These are phyloP conservation scores for Amphimedon queenslandica DNA, from an alignment of 37 sponge, comb jelly and placozoan species.

Conservation along the genomic window DNA sequence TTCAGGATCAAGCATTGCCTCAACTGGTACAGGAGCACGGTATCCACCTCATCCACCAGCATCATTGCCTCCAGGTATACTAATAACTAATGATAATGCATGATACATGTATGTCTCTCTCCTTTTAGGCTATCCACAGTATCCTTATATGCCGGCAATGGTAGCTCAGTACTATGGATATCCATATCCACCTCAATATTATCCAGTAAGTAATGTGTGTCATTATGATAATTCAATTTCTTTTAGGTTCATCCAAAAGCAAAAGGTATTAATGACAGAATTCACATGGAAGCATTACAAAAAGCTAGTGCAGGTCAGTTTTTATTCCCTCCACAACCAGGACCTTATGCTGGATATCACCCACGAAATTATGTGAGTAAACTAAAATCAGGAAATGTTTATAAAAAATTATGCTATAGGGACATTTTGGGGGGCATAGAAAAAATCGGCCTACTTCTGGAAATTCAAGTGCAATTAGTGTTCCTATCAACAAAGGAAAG, in stretches of 20 bases:
- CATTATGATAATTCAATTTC: too few relatives aligned
- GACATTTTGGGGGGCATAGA: too few relatives aligned
- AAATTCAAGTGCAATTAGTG: too few relatives aligned
- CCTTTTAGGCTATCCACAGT: conserved; percentile 10
- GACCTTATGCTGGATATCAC: not conserved
- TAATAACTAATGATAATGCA: too few relatives aligned
- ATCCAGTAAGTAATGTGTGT: conserved; percentile 8
- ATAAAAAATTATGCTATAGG: too few relatives aligned
- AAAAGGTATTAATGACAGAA: conserved; percentile 22
- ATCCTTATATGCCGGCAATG: conserved; percentile 12
- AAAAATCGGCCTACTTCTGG: too few relatives aligned
- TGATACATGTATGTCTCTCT: too few relatives aligned
- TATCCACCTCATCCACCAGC: not conserved
- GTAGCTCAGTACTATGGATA: conserved; percentile 16
- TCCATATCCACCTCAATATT: conserved; percentile 4
- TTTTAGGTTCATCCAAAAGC: conserved; percentile 15
- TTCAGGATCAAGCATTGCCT: conserved; percentile 4
- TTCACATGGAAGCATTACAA: conserved; percentile 30
- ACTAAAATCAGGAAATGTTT: too few relatives aligned
- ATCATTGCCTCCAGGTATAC: not conserved
- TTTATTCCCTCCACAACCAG: not conserved
- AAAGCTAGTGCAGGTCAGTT: not conserved
- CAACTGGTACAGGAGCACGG: not conserved
- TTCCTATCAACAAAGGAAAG: too few relatives aligned
- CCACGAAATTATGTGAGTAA: not conserved